Evolutionary conservation across 2,113 vertebrate species (phyloP).

Genomic region (Turnix velox): DNA sequence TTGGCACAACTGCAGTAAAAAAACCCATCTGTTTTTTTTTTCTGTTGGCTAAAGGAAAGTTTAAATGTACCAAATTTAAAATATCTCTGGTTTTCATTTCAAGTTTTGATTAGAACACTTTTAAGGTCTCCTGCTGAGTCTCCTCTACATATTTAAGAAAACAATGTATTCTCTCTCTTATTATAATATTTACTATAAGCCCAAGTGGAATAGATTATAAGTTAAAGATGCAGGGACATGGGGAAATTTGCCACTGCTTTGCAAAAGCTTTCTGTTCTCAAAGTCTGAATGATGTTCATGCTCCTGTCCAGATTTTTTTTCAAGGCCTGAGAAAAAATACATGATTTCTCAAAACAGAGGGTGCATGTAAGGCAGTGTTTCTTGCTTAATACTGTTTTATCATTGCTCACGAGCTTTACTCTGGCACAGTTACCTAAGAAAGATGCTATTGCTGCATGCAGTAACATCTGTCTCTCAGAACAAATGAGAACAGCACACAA

Average conservation of each 20-base stretch:
- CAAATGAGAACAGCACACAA: neutral
- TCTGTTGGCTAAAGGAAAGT: neutral
- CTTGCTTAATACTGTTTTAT: neutral
- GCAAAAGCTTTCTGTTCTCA: neutral
- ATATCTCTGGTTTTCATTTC: neutral
- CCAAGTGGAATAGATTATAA: neutral
- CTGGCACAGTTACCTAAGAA: neutral
- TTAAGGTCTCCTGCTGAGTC: neutral
- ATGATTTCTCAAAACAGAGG: neutral
- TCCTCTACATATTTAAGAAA: neutral
- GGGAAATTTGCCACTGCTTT: neutral
- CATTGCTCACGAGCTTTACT: neutral
- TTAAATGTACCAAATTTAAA: neutral
- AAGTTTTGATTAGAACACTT: neutral
- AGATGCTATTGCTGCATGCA: neutral
- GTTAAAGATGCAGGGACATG: too few relatives aligned
- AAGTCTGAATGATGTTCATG: neutral
- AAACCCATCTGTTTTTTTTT: neutral
- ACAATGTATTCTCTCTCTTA: neutral
- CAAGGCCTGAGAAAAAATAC: neutral
- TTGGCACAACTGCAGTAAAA: neutral
- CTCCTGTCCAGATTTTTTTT: neutral
- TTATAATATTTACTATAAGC: neutral
- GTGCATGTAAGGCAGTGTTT: neutral
- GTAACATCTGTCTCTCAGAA: neutral